These are phyloP conservation scores for Tipula helvola DNA, from an alignment of 2,888 invertebrate species.

Conservation along the genomic window DNA sequence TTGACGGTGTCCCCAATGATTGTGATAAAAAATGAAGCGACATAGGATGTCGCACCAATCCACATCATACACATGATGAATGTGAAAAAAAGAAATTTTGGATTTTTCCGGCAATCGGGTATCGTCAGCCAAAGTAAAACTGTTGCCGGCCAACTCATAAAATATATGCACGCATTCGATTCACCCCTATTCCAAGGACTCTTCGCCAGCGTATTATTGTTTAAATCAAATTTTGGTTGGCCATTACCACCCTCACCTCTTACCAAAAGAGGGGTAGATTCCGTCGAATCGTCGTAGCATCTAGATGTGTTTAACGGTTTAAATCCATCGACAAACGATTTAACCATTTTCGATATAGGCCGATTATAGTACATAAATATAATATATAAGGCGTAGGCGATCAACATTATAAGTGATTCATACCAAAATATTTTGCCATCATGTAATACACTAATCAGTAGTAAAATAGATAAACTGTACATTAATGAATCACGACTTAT, in stretches of 20 bases:
- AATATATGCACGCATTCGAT: slow-evolving; percentile 46
- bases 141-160: slow-evolving; percentile 63
- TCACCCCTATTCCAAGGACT: slow-evolving; percentile 39
- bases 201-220: slow-evolving; percentile 18
- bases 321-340: slow-evolving; percentile 18
- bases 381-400: slow-evolving; percentile 58
- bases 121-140: slow-evolving; percentile 57
- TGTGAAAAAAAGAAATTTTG: slow-evolving; percentile 49
- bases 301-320: slow-evolving; percentile 42
- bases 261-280: slow-evolving; percentile 34
- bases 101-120: slow-evolving; percentile 58
- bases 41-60: slow-evolving; percentile 68
- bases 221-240: slow-evolving; percentile 16
- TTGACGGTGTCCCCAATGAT: slow-evolving; percentile 63
- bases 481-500: slow-evolving; percentile 60
- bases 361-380: slow-evolving; percentile 60
- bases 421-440: slow-evolving; percentile 65
- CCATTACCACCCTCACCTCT: slow-evolving; percentile 4
- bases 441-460: slow-evolving; percentile 52
- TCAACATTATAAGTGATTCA: slow-evolving; percentile 57
- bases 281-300: slow-evolving; percentile 31
- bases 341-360: slow-evolving; percentile 40
- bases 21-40: slow-evolving; percentile 80
- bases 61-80: slow-evolving; percentile 71
- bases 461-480: slow-evolving; percentile 54